phyloP scores from a whole-genome alignment of 2,797 vertebrate genomes.

The Labeo calbasu region DNA sequence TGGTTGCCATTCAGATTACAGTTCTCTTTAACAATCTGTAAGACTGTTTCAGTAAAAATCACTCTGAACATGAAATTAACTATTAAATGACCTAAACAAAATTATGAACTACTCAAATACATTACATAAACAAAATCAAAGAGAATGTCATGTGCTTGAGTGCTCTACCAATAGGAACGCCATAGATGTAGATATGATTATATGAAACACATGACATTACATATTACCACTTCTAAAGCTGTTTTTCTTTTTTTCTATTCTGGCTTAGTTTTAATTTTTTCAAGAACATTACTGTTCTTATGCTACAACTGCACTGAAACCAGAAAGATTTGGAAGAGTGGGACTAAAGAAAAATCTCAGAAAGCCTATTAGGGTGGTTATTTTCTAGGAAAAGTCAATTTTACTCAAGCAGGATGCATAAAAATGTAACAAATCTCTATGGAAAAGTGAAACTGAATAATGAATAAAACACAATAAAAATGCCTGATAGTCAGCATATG shows the following conservation, averaged over 20 bases:
- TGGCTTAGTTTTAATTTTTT: background rate
- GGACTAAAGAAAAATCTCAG: background rate
- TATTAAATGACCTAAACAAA: background rate
- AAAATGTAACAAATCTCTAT: background rate
- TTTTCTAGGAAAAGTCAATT: background rate
- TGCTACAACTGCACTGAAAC: background rate
- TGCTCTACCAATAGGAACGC: background rate
- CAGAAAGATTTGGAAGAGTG: background rate
- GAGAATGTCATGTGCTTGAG: background rate
- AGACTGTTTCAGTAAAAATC: background rate
- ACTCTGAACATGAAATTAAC: background rate
- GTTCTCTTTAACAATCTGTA: background rate
- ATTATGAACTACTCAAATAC: background rate
- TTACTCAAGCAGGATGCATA: background rate
- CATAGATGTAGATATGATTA: background rate
- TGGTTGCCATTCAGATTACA: background rate
- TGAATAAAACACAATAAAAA: background rate
- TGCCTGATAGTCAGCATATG: background rate
- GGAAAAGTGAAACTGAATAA: background rate
- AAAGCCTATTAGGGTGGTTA: background rate
- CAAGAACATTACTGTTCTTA: background rate
- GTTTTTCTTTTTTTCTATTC: background rate
- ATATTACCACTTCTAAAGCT: background rate
- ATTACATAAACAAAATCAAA: background rate
- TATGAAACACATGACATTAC: background rate